phyloP scores from a whole-genome alignment of 2,113 vertebrate genomes.

The Gymnocephalus cernua region DNA sequence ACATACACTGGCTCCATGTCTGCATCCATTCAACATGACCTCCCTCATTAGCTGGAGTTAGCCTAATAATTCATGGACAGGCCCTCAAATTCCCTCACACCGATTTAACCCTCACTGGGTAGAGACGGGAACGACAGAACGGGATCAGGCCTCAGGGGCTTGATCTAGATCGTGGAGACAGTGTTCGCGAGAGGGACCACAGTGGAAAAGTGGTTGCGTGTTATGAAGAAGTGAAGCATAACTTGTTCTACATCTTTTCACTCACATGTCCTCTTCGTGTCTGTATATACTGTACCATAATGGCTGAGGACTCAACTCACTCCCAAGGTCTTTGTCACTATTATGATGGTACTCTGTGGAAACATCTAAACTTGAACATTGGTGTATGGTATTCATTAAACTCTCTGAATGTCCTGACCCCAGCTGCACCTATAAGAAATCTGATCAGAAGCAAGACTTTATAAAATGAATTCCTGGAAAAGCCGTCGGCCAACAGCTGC shows the following conservation, averaged over 20 bases:
- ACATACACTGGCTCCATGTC: slow-evolving; percentile 9
- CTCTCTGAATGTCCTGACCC: slow-evolving; percentile 1
- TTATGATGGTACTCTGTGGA: neutral
- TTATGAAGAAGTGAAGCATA: slow-evolving; percentile 47
- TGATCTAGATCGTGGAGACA: slow-evolving; percentile 18
- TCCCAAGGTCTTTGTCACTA: neutral
- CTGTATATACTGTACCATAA: neutral
- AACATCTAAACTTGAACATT: slow-evolving; percentile 8
- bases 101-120: slow-evolving; percentile 59
- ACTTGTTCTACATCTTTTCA: slow-evolving; percentile 24
- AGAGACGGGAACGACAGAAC: slow-evolving; percentile 29
- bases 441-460: neutral
- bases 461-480: neutral
- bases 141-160: slow-evolving; percentile 45
- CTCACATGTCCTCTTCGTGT: slow-evolving; percentile 19
- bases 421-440: slow-evolving; percentile 17
- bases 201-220: slow-evolving; percentile 34
- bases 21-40: slow-evolving; percentile 29
- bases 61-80: slow-evolving; percentile 42
- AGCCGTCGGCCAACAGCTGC: slow-evolving; percentile 19
- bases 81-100: slow-evolving; percentile 54
- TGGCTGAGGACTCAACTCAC: neutral
- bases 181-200: neutral
- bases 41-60: slow-evolving; percentile 57
- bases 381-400: neutral